Conservation (phyloP, 1,140 invertebrate genomes). For the Drosophila trapezifrons region DNA sequence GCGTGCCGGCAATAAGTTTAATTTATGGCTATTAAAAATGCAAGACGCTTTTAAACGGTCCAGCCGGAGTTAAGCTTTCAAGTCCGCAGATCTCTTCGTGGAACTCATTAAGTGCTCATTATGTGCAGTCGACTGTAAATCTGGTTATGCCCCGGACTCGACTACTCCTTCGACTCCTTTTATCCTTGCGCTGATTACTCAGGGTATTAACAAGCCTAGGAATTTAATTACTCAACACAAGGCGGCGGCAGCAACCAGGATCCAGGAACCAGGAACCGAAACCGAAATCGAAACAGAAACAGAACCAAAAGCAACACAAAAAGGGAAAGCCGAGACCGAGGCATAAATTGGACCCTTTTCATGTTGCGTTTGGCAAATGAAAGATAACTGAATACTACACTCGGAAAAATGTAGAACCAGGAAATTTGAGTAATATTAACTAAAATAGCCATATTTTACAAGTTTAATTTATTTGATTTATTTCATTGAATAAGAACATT, state of each 20-base stretch:
- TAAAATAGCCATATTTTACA: too few species aligned
- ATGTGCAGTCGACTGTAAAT: slow-evolving; percentile 59
- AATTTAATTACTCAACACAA: slow-evolving; percentile 50
- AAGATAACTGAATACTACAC: slow-evolving; percentile 29
- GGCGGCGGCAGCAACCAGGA: neutral
- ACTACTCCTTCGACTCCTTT: slow-evolving; percentile 40
- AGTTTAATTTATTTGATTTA: too few species aligned
- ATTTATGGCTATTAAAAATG: slow-evolving; percentile 35
- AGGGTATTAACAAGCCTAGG: slow-evolving; percentile 46
- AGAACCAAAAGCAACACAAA: slow-evolving; percentile 13
- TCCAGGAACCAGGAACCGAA: slow-evolving; percentile 3
- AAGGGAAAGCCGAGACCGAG: slow-evolving; percentile 15
- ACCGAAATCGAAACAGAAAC: slow-evolving; percentile 11
- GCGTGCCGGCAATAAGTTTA: slow-evolving; percentile 4
- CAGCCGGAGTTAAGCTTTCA: slow-evolving; percentile 4
- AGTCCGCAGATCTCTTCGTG: slow-evolving; percentile 14
- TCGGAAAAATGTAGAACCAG: neutral
- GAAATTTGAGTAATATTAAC: too few species aligned
- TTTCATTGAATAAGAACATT: too few species aligned
- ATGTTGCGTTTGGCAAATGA: slow-evolving; percentile 44
- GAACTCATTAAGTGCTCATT: slow-evolving; percentile 67
- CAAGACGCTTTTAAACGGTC: slow-evolving; percentile 15
- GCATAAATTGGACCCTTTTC: slow-evolving; percentile 50
- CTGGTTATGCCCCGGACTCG: slow-evolving; percentile 41
- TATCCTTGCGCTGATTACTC: slow-evolving; percentile 38